These are phyloP conservation scores for Branchinecta sandiegonensis DNA, from an alignment of 2,888 invertebrate species.

Conservation along the genomic window DNA sequence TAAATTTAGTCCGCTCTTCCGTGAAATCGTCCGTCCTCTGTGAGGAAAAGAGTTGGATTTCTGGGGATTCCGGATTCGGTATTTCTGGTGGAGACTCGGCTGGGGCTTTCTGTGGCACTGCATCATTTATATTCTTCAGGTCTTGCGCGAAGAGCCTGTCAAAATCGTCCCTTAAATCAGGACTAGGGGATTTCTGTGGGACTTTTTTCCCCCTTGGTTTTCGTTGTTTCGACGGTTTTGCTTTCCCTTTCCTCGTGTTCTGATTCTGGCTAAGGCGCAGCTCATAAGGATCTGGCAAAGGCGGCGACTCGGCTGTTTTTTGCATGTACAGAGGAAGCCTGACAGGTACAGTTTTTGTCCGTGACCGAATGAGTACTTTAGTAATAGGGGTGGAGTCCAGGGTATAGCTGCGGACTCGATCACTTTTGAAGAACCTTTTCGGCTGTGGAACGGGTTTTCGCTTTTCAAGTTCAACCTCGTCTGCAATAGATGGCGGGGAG, in stretches of 20 bases:
- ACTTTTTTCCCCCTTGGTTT: background rate
- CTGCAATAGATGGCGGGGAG: background rate
- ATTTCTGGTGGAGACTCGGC: slow-evolving; percentile 4
- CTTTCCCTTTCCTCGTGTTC: background rate
- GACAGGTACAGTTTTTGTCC: background rate
- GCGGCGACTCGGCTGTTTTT: background rate
- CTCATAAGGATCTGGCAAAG: background rate
- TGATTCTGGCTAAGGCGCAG: background rate
- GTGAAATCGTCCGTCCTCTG: background rate
- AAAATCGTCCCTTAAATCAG: slow-evolving; percentile 1
- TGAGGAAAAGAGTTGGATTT: background rate
- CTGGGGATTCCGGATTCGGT: background rate
- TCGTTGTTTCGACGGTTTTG: background rate
- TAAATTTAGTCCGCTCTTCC: too few species aligned
- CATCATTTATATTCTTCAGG: background rate
- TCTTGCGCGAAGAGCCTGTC: background rate
- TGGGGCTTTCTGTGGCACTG: background rate
- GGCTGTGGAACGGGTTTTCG: background rate
- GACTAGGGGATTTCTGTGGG: slow-evolving; percentile 9
- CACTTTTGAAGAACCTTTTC: slow-evolving; percentile 8
- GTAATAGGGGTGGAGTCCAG: background rate
- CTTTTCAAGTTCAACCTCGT: background rate
- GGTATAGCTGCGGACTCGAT: background rate
- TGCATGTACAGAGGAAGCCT: background rate
- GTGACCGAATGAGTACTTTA: background rate